Evolutionary conservation across 2,113 vertebrate genomes (phyloP).

Genomic region (Mirza zaza): DNA sequence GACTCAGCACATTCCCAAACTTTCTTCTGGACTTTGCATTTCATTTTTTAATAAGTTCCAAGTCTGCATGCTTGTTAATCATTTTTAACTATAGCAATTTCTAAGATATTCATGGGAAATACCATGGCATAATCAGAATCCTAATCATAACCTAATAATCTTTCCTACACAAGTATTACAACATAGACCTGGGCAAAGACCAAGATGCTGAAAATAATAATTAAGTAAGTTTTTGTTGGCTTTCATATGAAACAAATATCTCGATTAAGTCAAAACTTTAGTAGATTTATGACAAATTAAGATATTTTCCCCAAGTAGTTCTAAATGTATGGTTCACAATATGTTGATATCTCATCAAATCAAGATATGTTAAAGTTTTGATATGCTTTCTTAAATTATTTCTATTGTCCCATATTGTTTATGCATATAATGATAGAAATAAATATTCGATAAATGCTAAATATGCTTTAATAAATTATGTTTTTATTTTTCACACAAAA

Average conservation of each 20-base stretch:
- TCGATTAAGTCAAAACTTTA: background rate
- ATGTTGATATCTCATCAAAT: background rate
- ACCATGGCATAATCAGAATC: accelerated
- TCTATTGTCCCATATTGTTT: background rate
- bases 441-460: background rate
- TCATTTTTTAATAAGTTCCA: background rate
- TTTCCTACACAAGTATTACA: background rate
- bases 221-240: background rate
- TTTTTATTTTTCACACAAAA: background rate
- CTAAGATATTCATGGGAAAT: background rate
- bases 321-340: too few relatives aligned
- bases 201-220: background rate
- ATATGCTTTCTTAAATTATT: background rate
- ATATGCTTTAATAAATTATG: background rate
- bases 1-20: background rate
- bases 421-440: background rate
- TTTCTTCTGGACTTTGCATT: background rate
- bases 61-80: accelerated
- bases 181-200: background rate
- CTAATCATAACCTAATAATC: too few relatives aligned
- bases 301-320: background rate
- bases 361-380: background rate
- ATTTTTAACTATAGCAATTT: background rate
- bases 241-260: background rate
- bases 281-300: background rate